Base-by-base conservation (phyloP, 2,113 vertebrate genomes). In the Agapornis roseicollis region DNA sequence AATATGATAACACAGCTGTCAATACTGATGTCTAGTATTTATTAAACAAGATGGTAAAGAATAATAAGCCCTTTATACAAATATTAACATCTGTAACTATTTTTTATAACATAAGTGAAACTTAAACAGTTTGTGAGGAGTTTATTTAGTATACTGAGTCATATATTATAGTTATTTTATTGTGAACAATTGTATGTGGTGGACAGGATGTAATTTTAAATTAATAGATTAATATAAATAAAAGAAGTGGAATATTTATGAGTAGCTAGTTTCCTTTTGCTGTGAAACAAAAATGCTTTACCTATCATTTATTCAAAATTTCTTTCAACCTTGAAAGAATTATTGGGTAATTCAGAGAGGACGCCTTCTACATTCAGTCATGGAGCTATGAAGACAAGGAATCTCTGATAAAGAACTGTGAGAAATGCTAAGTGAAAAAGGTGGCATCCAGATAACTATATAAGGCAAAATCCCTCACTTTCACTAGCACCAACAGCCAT, bases 401-500 rank as follows among this genome's bases (percentile, higher is more conserved):
- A 80, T 23, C 37, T 95, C 53, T 2, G 0, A 53, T 46, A 35
- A 42, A 66, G 33, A 63, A 6, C 76, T 28, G 0, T 42, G n/a
- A 65, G 35, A 72, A 93, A 41, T 61, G 10, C 49, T 29, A 22
- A 49, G 28, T 33, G 58, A 82, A 85, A 31, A 42, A 80, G 18
- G 10, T 74, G 33, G 28, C 47, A 13, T 64, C 64, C 25, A 39
- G 24, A 22, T 33, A 70, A 49, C 55, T 68, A 33, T 15, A 7
- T 23, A 10, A 63, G 46, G 41, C 53, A 72, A 37, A 77, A 3
- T 7, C 24, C 23, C 17, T 70, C 6, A 3, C 60, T 83, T 80
- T 44, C 50, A 39, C 50, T 0, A 0, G 24, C 29, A 37, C 31
- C 13, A 16, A 5, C 63, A 90, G 22, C 17, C 46, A 2, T 28